A percentile compares a stretch with the other conserved stretches of the same genome.
These are phyloP conservation scores for Chaetogeoica ovagalla DNA, from an alignment of 2,888 invertebrate genomes.

Conservation along the genomic window DNA sequence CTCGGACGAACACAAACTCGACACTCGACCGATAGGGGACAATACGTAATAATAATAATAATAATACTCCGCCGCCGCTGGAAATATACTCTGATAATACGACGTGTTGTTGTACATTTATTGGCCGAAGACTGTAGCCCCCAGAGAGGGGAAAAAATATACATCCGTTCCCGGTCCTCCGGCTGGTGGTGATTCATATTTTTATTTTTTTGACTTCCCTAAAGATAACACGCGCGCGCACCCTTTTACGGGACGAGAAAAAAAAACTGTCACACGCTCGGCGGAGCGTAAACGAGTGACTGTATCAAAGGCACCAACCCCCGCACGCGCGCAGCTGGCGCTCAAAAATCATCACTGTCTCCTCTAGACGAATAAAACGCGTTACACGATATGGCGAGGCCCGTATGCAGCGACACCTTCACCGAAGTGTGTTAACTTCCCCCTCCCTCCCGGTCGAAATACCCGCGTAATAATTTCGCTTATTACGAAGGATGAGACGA, in stretches of 20 bases:
- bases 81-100: no score
- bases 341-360: slow-evolving; percentile 31
- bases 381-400: neutral
- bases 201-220: slow-evolving; percentile 39
- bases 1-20: no score
- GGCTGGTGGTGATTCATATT: slow-evolving; percentile 42
- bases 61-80: neutral
- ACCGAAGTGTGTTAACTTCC: neutral
- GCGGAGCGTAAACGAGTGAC: slow-evolving; percentile 44
- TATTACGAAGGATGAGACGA: neutral
- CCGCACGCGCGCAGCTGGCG: slow-evolving; percentile 20
- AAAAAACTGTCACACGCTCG: slow-evolving; percentile 52
- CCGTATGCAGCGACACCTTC: neutral
- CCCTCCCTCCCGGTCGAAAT: no score
- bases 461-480: neutral
- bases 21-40: neutral
- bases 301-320: slow-evolving; percentile 45
- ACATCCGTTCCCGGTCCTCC: neutral
- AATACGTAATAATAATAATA: no score
- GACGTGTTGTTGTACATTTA: no score
- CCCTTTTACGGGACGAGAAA: slow-evolving; percentile 15
- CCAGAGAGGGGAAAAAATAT: no score
- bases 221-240: slow-evolving; percentile 47
- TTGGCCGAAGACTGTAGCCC: no score
- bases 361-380: neutral